phyloP scores from a whole-genome alignment of 1,140 invertebrate genomes.

The Drosophila ohnishii region DNA sequence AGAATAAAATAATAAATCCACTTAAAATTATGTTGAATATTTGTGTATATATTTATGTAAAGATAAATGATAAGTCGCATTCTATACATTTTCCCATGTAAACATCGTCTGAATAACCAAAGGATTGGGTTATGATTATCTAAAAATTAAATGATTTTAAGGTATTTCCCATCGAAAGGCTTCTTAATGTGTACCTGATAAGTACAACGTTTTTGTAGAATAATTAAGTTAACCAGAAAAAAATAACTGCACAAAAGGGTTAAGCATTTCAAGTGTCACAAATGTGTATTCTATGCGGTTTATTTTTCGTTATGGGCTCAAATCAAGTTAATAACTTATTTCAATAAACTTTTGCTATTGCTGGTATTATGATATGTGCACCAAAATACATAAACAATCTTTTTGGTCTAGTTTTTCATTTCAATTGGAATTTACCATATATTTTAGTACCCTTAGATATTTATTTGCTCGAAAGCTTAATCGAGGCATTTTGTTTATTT shows the following conservation, averaged over 20 bases:
- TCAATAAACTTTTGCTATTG: background rate
- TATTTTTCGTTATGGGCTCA: too few species aligned
- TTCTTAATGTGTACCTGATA: background rate
- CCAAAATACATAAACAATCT: background rate
- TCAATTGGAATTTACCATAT: background rate
- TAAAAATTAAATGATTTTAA: background rate
- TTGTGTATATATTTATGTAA: too few species aligned
- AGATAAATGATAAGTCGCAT: too few species aligned
- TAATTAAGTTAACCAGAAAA: background rate
- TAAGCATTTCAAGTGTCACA: background rate
- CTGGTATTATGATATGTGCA: background rate
- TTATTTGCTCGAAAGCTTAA: background rate
- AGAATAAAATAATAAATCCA: too few species aligned
- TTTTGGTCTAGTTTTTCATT: background rate
- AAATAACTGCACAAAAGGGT: rapidly evolving
- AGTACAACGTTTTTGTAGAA: background rate
- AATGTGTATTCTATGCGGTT: background rate
- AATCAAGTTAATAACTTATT: background rate
- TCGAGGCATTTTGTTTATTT: background rate
- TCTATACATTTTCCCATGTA: too few species aligned
- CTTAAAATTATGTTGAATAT: too few species aligned
- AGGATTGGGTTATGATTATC: background rate
- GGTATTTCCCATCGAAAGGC: background rate
- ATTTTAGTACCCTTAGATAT: too few species aligned
- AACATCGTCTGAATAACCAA: too few species aligned